phyloP scores from a whole-genome alignment of 2,113 vertebrate genomes.

The Pterocles gutturalis region DNA sequence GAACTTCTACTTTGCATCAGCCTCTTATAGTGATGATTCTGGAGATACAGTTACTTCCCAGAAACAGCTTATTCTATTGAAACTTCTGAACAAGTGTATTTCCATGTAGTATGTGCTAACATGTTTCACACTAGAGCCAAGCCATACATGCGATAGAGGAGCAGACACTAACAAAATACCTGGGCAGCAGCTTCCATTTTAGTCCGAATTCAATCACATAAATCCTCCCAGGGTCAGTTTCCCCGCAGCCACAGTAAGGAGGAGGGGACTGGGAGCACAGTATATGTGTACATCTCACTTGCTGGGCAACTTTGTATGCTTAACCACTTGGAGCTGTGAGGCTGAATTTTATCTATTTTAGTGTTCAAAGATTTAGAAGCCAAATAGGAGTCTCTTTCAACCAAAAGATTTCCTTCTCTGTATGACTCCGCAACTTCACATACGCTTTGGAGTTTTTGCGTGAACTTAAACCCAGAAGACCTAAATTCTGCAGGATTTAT shows the following conservation, averaged over 20 bases:
- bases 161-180: not conserved
- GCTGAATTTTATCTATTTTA: not conserved
- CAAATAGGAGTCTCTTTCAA: not conserved
- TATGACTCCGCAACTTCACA: not conserved
- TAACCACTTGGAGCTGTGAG: not conserved
- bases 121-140: not conserved
- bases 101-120: fast-evolving
- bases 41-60: not conserved
- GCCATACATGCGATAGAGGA: fast-evolving
- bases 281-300: fast-evolving
- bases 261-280: not conserved
- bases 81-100: not conserved
- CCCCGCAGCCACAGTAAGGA: not conserved
- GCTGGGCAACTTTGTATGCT: not conserved
- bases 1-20: not conserved
- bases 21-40: not conserved
- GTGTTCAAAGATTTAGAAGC: not conserved
- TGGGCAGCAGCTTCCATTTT: not conserved
- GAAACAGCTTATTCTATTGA: not conserved
- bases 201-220: not conserved
- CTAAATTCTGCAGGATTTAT: not conserved
- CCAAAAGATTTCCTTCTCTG: not conserved
- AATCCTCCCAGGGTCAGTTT: not conserved
- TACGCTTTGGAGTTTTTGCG: not conserved
- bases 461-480: not conserved